Base-by-base conservation (phyloP, 2,797 vertebrate species). In the Clarias platycephalus region DNA sequence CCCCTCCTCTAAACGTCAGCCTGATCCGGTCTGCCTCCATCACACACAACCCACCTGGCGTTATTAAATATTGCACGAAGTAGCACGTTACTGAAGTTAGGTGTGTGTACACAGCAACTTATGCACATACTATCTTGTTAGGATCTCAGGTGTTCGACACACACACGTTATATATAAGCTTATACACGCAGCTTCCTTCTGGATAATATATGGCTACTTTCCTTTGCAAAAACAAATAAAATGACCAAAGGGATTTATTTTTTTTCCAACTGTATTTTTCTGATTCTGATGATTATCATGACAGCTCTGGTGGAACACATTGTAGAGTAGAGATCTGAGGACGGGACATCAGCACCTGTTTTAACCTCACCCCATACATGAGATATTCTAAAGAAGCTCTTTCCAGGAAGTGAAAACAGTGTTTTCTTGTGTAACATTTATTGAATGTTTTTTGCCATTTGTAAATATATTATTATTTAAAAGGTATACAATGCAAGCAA, bases 131-230 rank as follows among this genome's bases (percentile, higher is more conserved):
- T 71, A 72, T 44, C 74, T 76, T 80, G 72, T 68, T 44, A 84
- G 34, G 55, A 74, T 78, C 76, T 63, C 31, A 71, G 34, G 71
- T 68, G 62, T 75, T 72, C 78, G 72, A 84, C 67, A 77, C 26
- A 78, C 78, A 75, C 83, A 81, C 44, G 44, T 9, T 9, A 49
- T 31, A 18, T 78, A 80, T 63, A 85, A 58, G 26, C 22, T 37
- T 40, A n/a, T 40, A 62, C 40, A 37, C 49, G 31, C 70, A 84
- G 31, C 74, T 75, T 85, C 74, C 72, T 82, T 77, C 26, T 37
- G 53, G 72, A 64, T 76, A 81, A 53, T 72, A 75, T 89, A 89
- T 86, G 87, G 86, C 89, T 87, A 84, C 83, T 85, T 83, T 89
- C 84, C 86, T 88, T 72, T 87, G 86, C 86, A 87, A 86, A n/a